A percentile compares a stretch with the other conserved stretches of the same genome.
Conservation (phyloP, 2,888 invertebrate species). For the Pollenia griseotomentosa region DNA sequence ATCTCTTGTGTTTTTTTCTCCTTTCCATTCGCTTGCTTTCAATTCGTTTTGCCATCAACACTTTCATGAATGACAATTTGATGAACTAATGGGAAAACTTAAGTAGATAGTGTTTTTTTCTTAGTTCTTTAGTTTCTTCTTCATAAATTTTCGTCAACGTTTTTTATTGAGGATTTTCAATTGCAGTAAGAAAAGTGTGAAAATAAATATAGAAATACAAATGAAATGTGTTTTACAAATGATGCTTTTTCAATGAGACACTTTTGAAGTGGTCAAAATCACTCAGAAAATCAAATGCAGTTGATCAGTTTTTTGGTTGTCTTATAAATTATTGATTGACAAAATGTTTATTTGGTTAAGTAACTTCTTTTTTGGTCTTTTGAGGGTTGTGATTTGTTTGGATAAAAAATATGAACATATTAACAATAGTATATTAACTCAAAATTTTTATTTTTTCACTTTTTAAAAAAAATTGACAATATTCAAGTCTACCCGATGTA, state of each 20-base stretch:
- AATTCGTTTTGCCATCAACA: slow-evolving; percentile 45
- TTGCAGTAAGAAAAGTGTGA: slow-evolving; percentile 24
- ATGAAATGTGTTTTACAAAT: slow-evolving; percentile 32
- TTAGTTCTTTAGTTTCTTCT: background rate
- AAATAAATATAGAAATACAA: background rate
- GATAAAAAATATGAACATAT: too few species aligned
- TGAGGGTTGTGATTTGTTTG: too few species aligned
- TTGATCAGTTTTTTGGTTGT: slow-evolving; percentile 39
- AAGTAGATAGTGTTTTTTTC: slow-evolving; percentile 57
- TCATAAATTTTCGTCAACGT: slow-evolving; percentile 14
- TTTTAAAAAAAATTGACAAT: too few species aligned
- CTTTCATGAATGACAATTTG: slow-evolving; percentile 71
- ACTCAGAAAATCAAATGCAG: slow-evolving; percentile 50
- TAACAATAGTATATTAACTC: too few species aligned
- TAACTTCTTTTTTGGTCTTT: too few species aligned
- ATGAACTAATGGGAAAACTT: slow-evolving; percentile 72
- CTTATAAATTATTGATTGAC: slow-evolving; percentile 2
- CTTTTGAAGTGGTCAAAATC: slow-evolving; percentile 50
- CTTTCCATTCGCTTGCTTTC: background rate
- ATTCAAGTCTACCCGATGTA: too few species aligned
- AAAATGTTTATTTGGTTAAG: background rate
- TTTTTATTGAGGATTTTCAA: slow-evolving; percentile 50
- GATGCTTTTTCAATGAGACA: slow-evolving; percentile 40
- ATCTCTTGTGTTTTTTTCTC: slow-evolving; percentile 27
- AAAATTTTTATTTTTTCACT: too few species aligned